A percentile compares a stretch with the other conserved stretches of the same genome.
Conservation (phyloP, 2,113 vertebrate genomes). For the Tilapia sparmanii region DNA sequence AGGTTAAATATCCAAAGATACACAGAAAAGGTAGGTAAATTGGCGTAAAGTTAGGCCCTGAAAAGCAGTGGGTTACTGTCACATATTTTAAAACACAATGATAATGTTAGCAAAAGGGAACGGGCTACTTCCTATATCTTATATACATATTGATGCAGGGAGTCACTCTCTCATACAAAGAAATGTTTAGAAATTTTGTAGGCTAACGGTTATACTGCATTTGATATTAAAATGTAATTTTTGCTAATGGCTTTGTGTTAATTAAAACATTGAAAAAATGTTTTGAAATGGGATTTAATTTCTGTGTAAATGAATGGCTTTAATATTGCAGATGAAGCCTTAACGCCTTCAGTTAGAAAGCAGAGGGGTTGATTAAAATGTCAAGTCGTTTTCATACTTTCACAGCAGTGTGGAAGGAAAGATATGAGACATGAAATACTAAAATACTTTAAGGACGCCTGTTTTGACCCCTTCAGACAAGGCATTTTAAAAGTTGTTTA, state of each 20-base stretch:
- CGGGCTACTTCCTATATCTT: not conserved
- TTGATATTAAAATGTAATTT: not conserved
- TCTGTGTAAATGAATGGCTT: not conserved
- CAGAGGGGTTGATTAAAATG: conserved; percentile 2
- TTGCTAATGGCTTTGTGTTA: not conserved
- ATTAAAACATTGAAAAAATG: not conserved
- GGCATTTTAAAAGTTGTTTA: conserved; percentile 23
- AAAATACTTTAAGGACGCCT: conserved; percentile 5
- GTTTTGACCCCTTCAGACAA: not conserved
- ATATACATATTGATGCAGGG: not conserved
- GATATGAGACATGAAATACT: not conserved
- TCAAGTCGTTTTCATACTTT: not conserved
- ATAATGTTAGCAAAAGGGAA: not conserved
- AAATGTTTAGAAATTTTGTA: not conserved
- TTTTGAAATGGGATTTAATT: not conserved
- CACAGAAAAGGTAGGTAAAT: not conserved
- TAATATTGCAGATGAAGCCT: not conserved
- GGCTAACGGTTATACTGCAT: not conserved
- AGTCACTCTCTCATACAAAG: not conserved
- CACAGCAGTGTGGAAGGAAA: not conserved
- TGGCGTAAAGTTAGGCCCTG: not conserved
- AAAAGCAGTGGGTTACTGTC: not conserved
- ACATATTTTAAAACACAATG: not conserved
- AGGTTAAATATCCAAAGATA: not conserved
- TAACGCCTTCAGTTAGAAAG: not conserved